Conservation (phyloP, 2,113 vertebrate species). For the Porphyrio hochstetteri region DNA sequence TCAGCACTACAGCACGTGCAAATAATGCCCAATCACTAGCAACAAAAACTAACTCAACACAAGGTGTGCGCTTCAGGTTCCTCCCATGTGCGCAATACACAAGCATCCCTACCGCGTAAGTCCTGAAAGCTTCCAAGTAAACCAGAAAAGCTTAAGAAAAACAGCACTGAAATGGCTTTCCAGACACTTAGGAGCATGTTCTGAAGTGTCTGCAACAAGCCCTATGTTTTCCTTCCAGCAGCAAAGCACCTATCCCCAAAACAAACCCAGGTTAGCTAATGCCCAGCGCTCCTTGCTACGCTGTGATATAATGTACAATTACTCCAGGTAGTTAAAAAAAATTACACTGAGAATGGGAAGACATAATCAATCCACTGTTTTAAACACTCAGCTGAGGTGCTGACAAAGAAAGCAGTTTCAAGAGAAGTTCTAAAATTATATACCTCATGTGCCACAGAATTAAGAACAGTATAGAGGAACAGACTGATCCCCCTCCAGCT, state of each 20-base stretch:
- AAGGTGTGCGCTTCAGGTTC: background rate
- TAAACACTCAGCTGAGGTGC: background rate
- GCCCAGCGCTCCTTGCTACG: accelerated
- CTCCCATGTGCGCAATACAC: accelerated
- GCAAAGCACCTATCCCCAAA: background rate
- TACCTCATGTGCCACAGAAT: background rate
- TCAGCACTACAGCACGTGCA: accelerated
- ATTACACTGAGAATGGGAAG: accelerated
- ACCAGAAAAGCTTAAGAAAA: background rate
- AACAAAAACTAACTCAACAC: accelerated
- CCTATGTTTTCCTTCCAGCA: background rate
- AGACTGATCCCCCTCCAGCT: background rate
- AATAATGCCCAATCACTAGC: background rate
- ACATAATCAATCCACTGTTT: background rate
- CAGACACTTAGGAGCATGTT: accelerated
- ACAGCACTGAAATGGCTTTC: background rate
- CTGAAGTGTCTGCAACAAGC: accelerated
- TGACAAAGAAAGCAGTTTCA: background rate
- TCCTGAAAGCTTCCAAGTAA: background rate
- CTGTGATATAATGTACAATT: accelerated
- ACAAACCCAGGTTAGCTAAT: background rate
- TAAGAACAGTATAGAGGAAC: accelerated
- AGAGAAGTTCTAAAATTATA: background rate
- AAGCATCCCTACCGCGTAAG: background rate
- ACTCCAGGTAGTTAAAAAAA: background rate